Evolutionary conservation across 2,797 vertebrate genomes (phyloP).

Genomic region (Anas flavirostris): DNA sequence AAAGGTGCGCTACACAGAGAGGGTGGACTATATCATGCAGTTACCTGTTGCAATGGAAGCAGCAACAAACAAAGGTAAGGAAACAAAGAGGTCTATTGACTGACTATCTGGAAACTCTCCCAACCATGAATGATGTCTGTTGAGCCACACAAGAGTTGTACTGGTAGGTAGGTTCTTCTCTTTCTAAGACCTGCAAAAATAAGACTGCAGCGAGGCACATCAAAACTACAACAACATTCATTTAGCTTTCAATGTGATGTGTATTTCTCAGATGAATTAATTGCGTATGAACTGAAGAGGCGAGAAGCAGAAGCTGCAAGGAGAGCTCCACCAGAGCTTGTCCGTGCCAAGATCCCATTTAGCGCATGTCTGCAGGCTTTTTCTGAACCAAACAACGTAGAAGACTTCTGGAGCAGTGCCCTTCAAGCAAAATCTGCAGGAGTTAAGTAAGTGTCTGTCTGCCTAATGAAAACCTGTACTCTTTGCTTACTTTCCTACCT

Average conservation of each 20-base stretch:
- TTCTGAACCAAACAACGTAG: constrained; percentile 93
- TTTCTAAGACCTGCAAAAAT: background rate
- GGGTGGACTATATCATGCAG: constrained; percentile 97
- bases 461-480: background rate
- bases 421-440: constrained; percentile 98
- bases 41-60: constrained; percentile 92
- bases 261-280: constrained; percentile 88
- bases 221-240: background rate
- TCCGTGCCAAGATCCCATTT: constrained; percentile 94
- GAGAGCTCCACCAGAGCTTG: constrained; percentile 87
- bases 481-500: background rate
- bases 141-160: background rate
- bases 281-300: constrained; percentile 89
- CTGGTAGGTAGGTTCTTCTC: background rate
- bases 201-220: background rate
- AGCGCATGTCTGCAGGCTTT: constrained; percentile 96
- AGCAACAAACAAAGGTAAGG: constrained; percentile 93
- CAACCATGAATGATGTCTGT: background rate
- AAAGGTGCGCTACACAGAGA: constrained; percentile 92
- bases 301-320: constrained; percentile 90
- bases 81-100: background rate
- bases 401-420: constrained; percentile 98
- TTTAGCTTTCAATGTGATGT: constrained; percentile 1
- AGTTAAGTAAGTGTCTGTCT: constrained; percentile 87
- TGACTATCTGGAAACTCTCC: background rate